A percentile compares a stretch with the other conserved stretches of the same genome.
Conservation (phyloP, 1,140 invertebrate species). For the Drosophila baimaii region DNA sequence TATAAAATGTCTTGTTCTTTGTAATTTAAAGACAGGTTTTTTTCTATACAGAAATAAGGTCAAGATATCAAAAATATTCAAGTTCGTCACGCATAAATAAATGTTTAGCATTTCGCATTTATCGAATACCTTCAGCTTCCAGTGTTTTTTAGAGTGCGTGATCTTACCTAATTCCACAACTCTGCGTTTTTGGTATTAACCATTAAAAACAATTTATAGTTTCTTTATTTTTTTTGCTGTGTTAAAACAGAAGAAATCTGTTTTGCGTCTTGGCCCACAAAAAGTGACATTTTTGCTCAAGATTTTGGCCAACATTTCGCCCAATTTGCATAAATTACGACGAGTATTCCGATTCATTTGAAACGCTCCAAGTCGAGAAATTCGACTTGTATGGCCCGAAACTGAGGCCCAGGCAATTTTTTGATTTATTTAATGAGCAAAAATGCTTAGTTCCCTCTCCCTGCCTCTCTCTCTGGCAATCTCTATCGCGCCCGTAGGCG, state of each 20-base stretch:
- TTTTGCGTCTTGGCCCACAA: slow-evolving; percentile 38
- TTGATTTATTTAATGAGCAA: slow-evolving; percentile 78
- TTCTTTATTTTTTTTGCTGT: slow-evolving; percentile 3
- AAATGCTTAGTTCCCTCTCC: slow-evolving; percentile 53
- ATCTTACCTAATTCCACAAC: slow-evolving; percentile 9
- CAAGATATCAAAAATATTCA: slow-evolving; percentile 15
- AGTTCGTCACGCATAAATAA: not conserved
- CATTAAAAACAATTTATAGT: slow-evolving; percentile 16
- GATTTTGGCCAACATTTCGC: slow-evolving; percentile 60
- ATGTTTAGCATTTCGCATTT: not conserved
- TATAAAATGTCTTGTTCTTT: not conserved
- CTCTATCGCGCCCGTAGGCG: slow-evolving; percentile 31
- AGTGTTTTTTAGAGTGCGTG: slow-evolving; percentile 16
- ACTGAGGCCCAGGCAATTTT: slow-evolving; percentile 54
- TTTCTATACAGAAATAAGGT: not conserved
- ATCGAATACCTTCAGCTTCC: not conserved
- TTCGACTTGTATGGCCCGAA: slow-evolving; percentile 57
- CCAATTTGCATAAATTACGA: slow-evolving; percentile 78
- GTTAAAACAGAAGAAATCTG: slow-evolving; percentile 9
- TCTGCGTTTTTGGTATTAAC: slow-evolving; percentile 3
- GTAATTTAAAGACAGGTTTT: not conserved
- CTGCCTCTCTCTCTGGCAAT: slow-evolving; percentile 5
- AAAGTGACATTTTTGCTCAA: slow-evolving; percentile 50
- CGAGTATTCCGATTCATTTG: slow-evolving; percentile 36
- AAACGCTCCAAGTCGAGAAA: slow-evolving; percentile 45